These are phyloP conservation scores for Cyprinella venusta DNA, from an alignment of 2,797 vertebrate species.

Conservation along the genomic window DNA sequence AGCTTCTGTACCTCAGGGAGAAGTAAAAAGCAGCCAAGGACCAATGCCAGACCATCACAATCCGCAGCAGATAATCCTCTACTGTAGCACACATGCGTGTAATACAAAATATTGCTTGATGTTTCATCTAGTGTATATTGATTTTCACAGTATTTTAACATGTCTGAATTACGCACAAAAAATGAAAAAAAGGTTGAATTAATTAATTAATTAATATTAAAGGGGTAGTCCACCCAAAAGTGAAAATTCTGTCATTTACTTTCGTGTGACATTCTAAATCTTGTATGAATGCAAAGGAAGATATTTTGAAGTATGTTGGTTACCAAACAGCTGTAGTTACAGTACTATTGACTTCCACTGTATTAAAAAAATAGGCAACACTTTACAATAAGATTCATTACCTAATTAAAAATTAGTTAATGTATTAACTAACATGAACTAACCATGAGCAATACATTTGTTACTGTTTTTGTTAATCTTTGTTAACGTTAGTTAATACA, in stretches of 20 bases:
- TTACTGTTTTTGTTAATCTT: too few relatives aligned
- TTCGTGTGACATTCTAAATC: neutral
- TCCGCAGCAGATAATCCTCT: constrained; percentile 1
- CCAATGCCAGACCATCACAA: constrained; percentile 15
- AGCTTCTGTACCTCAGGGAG: constrained; percentile 38
- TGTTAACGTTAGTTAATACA: too few relatives aligned
- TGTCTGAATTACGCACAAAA: neutral
- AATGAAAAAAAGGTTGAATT: neutral
- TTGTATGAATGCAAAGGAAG: neutral
- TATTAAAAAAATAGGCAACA: too few relatives aligned
- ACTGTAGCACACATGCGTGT: neutral
- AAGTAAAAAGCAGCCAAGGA: neutral
- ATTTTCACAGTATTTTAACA: neutral
- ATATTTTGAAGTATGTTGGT: neutral
- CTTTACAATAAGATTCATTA: too few relatives aligned
- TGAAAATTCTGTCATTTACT: neutral
- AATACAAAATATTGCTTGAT: neutral
- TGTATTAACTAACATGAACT: too few relatives aligned
- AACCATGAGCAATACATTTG: too few relatives aligned
- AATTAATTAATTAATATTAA: neutral
- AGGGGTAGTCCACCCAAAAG: neutral
- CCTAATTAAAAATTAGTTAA: too few relatives aligned
- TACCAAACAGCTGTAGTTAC: neutral
- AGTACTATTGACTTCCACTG: neutral
- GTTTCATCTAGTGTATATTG: neutral